phyloP scores from a whole-genome alignment of 1,140 invertebrate genomes.

The Bradynema listronoti region DNA sequence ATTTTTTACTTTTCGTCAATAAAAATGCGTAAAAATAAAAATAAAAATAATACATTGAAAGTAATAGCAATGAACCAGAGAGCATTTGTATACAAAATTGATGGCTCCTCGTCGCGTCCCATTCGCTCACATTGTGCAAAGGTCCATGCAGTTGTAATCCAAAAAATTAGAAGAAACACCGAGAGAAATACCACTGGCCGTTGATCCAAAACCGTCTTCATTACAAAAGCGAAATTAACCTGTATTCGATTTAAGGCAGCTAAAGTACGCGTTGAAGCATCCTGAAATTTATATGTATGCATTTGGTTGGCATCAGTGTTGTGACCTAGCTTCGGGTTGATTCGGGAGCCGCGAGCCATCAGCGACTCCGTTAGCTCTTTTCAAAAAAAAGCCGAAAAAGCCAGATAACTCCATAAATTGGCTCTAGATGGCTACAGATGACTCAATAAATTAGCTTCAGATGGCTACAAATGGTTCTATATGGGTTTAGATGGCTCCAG shows the following conservation, averaged over 20 bases:
- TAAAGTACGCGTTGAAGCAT: constrained; percentile 73
- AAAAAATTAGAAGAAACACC: constrained; percentile 50
- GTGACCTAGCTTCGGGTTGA: too few species aligned
- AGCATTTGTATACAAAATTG: constrained; percentile 55
- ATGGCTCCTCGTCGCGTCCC: constrained; percentile 34
- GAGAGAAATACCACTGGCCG: constrained; percentile 50
- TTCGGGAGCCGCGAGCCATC: too few species aligned
- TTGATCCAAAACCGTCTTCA: constrained; percentile 87
- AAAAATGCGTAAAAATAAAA: not conserved
- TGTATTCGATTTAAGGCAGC: constrained; percentile 98
- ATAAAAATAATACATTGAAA: constrained; percentile 18
- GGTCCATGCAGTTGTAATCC: constrained; percentile 52
- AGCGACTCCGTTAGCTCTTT: too few species aligned
- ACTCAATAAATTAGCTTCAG: too few species aligned
- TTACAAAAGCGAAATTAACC: constrained; percentile 86
- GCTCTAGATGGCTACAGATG: too few species aligned
- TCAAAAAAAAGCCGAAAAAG: too few species aligned
- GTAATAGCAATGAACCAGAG: constrained; percentile 56
- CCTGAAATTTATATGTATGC: constrained; percentile 64
- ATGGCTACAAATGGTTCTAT: too few species aligned
- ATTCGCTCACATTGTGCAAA: constrained; percentile 40
- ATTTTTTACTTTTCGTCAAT: too few species aligned
- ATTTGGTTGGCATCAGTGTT: too few species aligned
- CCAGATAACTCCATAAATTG: too few species aligned
- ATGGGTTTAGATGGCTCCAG: not conserved